Conservation (phyloP, 2,113 vertebrate species). For the Callipepla squamata region DNA sequence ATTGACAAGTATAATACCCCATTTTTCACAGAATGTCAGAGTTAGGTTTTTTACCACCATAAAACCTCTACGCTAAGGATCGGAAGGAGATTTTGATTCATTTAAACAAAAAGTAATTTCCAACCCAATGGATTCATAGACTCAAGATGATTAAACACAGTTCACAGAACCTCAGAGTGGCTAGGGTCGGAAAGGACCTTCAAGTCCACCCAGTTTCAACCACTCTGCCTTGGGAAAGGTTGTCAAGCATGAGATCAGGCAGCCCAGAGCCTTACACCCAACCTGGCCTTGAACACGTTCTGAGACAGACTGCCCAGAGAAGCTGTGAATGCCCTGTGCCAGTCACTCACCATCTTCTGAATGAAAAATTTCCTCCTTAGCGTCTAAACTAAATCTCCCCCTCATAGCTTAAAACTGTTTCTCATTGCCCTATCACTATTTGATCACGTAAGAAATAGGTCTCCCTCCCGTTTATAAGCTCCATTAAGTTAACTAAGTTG, state of each 20-base stretch:
- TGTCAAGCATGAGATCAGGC: not conserved
- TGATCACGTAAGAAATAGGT: not conserved
- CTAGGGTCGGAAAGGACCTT: not conserved
- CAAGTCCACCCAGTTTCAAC: not conserved
- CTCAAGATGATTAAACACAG: not conserved
- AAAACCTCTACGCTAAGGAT: not conserved
- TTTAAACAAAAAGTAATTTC: not conserved
- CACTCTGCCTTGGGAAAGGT: not conserved
- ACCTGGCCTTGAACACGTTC: not conserved
- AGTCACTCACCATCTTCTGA: not conserved
- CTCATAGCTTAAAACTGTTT: not conserved
- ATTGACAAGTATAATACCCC: not conserved
- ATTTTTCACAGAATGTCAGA: not conserved
- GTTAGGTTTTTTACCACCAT: not conserved
- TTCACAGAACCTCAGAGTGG: not conserved
- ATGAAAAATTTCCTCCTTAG: not conserved
- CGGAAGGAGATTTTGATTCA: not conserved
- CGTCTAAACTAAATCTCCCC: not conserved
- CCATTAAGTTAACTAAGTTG: not conserved
- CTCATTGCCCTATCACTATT: not conserved
- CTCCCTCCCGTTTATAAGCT: not conserved
- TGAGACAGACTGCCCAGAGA: not conserved
- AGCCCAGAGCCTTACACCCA: not conserved
- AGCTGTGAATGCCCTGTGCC: no score
- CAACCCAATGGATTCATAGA: not conserved